phyloP scores from a whole-genome alignment of 1,140 invertebrate species.

The Monomorium pharaonis region DNA sequence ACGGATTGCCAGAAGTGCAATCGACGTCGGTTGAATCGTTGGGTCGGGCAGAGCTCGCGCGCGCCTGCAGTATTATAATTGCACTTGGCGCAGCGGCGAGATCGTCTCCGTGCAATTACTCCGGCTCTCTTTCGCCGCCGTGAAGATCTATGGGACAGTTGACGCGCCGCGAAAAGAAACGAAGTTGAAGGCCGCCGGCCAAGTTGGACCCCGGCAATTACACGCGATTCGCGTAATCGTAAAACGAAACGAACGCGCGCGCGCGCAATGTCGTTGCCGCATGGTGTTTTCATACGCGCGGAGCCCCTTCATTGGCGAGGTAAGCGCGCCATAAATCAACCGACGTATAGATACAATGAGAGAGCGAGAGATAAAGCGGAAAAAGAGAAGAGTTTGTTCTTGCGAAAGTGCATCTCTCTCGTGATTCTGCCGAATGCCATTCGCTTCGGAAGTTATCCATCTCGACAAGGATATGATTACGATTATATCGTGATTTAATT shows the following conservation, averaged over 20 bases:
- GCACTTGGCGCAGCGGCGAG: conserved; percentile 25
- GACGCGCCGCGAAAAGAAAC: conserved; percentile 67
- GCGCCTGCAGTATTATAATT: conserved; percentile 70
- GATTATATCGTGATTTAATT: background rate
- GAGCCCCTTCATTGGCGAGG: conserved; percentile 63
- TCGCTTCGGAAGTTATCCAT: background rate
- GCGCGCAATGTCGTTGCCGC: conserved; percentile 64
- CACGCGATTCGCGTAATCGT: conserved; percentile 80
- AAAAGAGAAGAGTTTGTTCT: conserved; percentile 47
- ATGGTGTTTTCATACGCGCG: conserved; percentile 43
- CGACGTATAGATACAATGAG: conserved; percentile 38
- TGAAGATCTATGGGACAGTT: conserved; percentile 75
- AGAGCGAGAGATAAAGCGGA: conserved; percentile 34
- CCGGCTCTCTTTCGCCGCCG: conserved; percentile 61
- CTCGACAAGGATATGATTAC: background rate
- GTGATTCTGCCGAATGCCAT: conserved; percentile 14
- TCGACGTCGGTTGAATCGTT: conserved; percentile 21
- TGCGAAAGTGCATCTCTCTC: conserved; percentile 53
- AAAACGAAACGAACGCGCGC: conserved; percentile 75
- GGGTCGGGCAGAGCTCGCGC: conserved; percentile 7
- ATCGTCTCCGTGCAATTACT: conserved; percentile 66
- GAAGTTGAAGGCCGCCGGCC: conserved; percentile 72
- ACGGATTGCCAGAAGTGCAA: conserved; percentile 38
- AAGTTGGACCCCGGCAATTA: conserved; percentile 74
- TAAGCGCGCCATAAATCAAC: conserved; percentile 77